Evolutionary conservation across 2,888 invertebrate genomes (phyloP).

Genomic region (Caenorhabditis angaria): DNA sequence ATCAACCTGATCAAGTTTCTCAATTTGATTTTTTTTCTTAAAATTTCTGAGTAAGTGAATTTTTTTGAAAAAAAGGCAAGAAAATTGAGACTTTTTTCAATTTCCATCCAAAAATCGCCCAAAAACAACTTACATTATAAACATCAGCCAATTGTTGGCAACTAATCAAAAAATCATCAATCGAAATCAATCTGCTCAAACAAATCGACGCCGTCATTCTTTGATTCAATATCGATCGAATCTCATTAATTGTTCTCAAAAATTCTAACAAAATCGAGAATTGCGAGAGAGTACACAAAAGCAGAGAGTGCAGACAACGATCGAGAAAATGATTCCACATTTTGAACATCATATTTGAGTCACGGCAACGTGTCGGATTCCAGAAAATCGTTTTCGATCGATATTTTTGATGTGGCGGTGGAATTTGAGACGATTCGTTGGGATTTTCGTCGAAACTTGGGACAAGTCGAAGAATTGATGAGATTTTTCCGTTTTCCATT

Average conservation of each 20-base stretch:
- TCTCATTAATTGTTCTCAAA: conserved; percentile 30
- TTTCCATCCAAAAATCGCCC: no score
- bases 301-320: conserved; percentile 23
- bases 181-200: conserved; percentile 26
- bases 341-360: conserved; percentile 24
- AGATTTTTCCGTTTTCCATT: conserved; percentile 36
- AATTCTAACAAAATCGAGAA: conserved; percentile 14
- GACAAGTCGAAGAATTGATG: conserved; percentile 27
- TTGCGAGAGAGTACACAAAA: conserved; percentile 24
- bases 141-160: conserved; percentile 22
- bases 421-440: no score
- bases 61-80: no score
- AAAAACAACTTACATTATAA: conserved; percentile 12
- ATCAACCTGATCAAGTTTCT: no score
- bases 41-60: no score
- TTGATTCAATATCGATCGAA: conserved; percentile 28
- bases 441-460: conserved; percentile 6
- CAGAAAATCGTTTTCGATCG: conserved; percentile 31
- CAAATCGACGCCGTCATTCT: conserved; percentile 32
- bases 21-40: no score
- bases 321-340: conserved; percentile 33
- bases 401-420: no score
- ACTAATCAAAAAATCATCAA: conserved; percentile 29
- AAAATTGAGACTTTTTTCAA: no score
- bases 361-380: conserved; percentile 21